Conservation (phyloP, 2,113 vertebrate genomes). For the Cyphomyrus plagiostoma region DNA sequence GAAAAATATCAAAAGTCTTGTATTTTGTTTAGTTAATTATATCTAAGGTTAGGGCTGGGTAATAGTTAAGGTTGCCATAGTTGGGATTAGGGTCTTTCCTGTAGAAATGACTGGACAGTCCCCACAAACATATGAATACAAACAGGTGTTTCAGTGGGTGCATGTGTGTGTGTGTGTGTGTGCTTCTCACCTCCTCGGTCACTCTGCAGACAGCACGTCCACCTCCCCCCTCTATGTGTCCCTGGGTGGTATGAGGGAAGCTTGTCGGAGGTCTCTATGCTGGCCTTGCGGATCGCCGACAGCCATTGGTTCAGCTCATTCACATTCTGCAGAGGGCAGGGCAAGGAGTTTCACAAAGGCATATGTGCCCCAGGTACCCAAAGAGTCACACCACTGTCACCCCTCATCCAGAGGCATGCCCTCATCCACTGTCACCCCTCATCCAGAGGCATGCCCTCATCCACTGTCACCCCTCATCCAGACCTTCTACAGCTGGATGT, state of each 20-base stretch:
- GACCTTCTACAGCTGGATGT: background rate
- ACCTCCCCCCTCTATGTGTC: constrained; percentile 68
- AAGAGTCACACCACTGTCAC: background rate
- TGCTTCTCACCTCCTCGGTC: constrained; percentile 61
- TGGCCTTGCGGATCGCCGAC: constrained; percentile 77
- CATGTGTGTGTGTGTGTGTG: background rate
- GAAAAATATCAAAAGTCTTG: background rate
- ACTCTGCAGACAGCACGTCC: constrained; percentile 80
- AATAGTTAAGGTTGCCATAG: background rate
- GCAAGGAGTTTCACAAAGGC: background rate
- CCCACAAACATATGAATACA: background rate
- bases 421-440: too few relatives aligned
- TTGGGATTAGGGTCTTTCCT: background rate
- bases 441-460: too few relatives aligned
- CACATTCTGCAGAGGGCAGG: constrained; percentile 58
- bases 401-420: background rate
- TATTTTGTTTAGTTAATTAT: background rate
- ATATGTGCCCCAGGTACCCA: background rate
- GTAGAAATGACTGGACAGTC: background rate
- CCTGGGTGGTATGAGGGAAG: constrained; percentile 75
- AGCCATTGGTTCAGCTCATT: constrained; percentile 90
- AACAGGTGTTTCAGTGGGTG: background rate
- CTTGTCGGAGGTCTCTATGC: constrained; percentile 68
- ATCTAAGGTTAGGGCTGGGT: background rate
- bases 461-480: background rate